Evolutionary conservation across 2,888 invertebrate species (phyloP), one percentile per base, ranked within the genome.

Genomic region (Sthenelais limicola): DNA sequence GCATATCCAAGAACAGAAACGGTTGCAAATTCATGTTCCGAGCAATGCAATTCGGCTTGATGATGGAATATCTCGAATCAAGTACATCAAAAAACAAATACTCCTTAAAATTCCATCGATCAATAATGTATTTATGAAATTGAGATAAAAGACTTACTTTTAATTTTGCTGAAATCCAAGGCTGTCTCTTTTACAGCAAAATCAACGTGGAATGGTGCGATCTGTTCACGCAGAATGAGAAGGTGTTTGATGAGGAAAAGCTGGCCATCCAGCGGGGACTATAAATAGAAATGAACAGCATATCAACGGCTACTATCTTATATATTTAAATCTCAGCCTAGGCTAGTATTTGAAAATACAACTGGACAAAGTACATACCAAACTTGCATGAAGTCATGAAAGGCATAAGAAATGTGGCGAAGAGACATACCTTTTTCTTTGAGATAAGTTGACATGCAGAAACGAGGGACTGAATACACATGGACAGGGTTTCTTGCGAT

Each of bases 191-290:
- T 95, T 0, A 97, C 92, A 35, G 84, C 82, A 74, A 87, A 88
- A 74, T 88, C 98, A 9, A 96, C 95, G 88, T 98, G 96, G 85
- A 98, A 99, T 0, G 99, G 98, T 0, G 98, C 96, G 33, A 98
- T 98, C 88, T 99, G 99, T 86, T 99, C 99, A 28, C 99, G 89
- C 1, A 99, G 90, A 73, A 99, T 99, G 2, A 99, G 90, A 73
- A 99, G 89, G 89, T 99, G 99, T 87, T 99, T 99, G 52, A 99
- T 96, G 89, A 98, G 93, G 88, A 99, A 99, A n/a, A 99, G 90
- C 84, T 95, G 93, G 0, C 95, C 97, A 88, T 99, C 98, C n/a
- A 97, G n/a, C 90, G 88, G 94, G 67, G 58, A 51, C 75, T 75
- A 71, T 51, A 71, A 62, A 56, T 49, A 43, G 2, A 67, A 7